These are phyloP conservation scores for Cheilosia scutellata DNA, from an alignment of 2,888 invertebrate species.

Conservation along the genomic window DNA sequence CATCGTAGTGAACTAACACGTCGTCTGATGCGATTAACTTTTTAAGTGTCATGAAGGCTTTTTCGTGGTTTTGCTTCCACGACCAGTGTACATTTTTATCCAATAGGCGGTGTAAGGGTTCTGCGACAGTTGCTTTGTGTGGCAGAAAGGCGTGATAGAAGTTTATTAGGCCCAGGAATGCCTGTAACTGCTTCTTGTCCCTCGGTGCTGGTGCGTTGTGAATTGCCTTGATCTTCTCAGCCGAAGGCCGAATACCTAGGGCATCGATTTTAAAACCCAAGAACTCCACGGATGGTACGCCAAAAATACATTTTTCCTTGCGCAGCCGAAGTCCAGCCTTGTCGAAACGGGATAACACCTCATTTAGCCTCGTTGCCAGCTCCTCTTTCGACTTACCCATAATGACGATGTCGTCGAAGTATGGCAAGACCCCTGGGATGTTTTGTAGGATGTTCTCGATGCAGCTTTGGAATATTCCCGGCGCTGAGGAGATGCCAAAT, in stretches of 20 bases:
- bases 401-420: constrained; percentile 76
- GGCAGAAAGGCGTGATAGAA: constrained; percentile 56
- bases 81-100: constrained; percentile 63
- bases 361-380: constrained; percentile 13
- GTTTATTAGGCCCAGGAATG: constrained; percentile 62
- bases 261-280: constrained; percentile 67
- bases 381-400: constrained; percentile 27
- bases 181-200: constrained; percentile 70
- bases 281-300: constrained; percentile 45
- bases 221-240: constrained; percentile 49
- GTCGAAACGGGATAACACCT: constrained; percentile 15
- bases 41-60: constrained; percentile 59
- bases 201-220: constrained; percentile 57
- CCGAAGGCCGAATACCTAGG: constrained; percentile 59
- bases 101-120: constrained; percentile 58
- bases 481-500: constrained; percentile 76
- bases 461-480: constrained; percentile 67
- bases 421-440: constrained; percentile 26
- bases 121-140: constrained; percentile 66
- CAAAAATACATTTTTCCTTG: constrained; percentile 23
- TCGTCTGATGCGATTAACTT: constrained; percentile 49
- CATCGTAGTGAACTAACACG: constrained; percentile 57
- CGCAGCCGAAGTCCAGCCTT: constrained; percentile 31
- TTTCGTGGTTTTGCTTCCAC: constrained; percentile 49
- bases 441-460: constrained; percentile 61